Evolutionary conservation across 2,888 invertebrate species (phyloP).

Genomic region (Cinara cedri): DNA sequence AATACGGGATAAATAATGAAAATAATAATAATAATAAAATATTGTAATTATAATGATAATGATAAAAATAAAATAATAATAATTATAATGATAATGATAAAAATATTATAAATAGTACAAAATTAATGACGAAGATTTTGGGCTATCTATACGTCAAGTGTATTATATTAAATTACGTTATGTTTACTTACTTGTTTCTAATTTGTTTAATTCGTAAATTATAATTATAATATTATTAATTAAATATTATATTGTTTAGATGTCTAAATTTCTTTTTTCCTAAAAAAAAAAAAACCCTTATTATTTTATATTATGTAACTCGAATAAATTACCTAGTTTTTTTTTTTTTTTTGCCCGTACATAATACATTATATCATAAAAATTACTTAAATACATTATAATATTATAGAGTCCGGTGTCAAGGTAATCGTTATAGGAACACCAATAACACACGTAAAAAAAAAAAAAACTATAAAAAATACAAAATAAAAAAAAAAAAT

Average conservation of each 20-base stretch:
- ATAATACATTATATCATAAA: not conserved
- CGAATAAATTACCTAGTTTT: conserved; percentile 45
- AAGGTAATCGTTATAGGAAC: conserved; percentile 48
- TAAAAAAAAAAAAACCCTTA: no score
- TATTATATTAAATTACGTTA: not conserved
- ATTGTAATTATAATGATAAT: not conserved
- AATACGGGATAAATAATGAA: conserved; percentile 8
- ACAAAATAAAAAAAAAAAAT: not conserved
- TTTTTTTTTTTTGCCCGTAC: not conserved
- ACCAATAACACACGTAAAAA: conserved; percentile 25
- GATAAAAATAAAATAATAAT: conserved; percentile 5
- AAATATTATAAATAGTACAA: no score
- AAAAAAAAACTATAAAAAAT: conserved; percentile 4
- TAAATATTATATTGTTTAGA: no score
- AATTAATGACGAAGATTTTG: no score
- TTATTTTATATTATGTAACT: conserved; percentile 21
- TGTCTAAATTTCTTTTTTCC: no score
- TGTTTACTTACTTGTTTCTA: no score
- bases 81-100: not conserved
- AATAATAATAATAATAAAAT: conserved; percentile 20
- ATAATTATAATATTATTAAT: no score
- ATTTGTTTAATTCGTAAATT: conserved; percentile 29
- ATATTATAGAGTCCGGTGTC: conserved; percentile 19
- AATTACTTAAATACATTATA: conserved; percentile 6
- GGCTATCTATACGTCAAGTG: not conserved